Evolutionary conservation across 2,113 vertebrate genomes (phyloP), one percentile per base, ranked within the genome.

Genomic region (Procavia capensis): DNA sequence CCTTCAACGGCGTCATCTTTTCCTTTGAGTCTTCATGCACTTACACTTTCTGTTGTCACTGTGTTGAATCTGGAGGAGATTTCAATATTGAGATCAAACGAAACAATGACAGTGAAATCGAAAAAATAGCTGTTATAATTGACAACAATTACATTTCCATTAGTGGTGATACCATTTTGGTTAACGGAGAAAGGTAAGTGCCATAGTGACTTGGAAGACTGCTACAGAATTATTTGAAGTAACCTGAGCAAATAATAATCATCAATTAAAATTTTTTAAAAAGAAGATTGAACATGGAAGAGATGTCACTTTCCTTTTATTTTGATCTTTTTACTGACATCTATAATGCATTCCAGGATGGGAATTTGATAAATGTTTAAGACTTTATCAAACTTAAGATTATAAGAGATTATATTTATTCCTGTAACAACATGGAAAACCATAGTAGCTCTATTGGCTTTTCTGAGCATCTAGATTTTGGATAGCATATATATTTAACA

Each of bases 171-270:
- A 43, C 0, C n/a, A 63, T 97, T 79, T 75, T 57, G 72, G 95
- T 97, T 84, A 97, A 98, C 57, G 92, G 64, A 17, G 85, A 97
- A 96, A 97, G 91, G 98, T 98, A 96, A 97, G 45, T 90, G 45
- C 2, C 3, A 31, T 11, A 66, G 41, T 22, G 39, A 75, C 45
- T 61, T 36, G 3, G 29, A 59, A 57, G 74, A 78, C 85, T 59
- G 29, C 34, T 45, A 1, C 63, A 75, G 31, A 72, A 34, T 57
- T 47, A 43, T 47, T 79, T 59, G 3, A 31, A 64, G 13, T 64
- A 64, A 64, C 2, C 14, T 63, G 76, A 90, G 24, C 19, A 86
- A 25, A 22, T 17, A 24, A 27, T 20, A 22, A n/a, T n/a, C n/a
- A n/a, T n/a, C n/a, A 79, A 45, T n/a, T 8, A 7, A 20, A 22